Base-by-base conservation (phyloP, 2,797 vertebrate genomes). In the Steatocranus sp. region DNA sequence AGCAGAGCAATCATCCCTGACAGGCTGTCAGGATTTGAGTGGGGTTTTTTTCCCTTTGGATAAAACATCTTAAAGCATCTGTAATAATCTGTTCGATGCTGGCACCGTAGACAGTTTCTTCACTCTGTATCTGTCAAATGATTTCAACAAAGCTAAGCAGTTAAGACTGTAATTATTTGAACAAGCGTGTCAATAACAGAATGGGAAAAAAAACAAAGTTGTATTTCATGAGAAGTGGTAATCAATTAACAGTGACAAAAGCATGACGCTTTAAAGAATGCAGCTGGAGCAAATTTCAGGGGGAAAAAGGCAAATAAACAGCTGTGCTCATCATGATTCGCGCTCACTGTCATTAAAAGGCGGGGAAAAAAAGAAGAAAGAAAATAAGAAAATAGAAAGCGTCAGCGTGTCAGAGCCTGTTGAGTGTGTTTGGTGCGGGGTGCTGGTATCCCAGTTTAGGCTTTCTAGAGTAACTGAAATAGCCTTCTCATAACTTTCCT, bases 401-500 rank as follows among this genome's bases (percentile, higher is more conserved):
- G 34, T 54, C 54, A 61, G 27, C 56, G 50, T 20, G 80, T 43
- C n/a, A 56, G 50, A 66, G 76, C 75, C 36, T 80, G 48, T 20
- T 17, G 27, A 20, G 61, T 11, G 70, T 61, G 56, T 61, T 11
- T 61, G 56, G 32, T 61, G 32, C 6, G 1, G 11, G 41, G 78
- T 61, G 75, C 27, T 61, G 11, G 27, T 68, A 43, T 50, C 63
- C 66, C 63, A 15, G 75, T 90, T 92, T 83, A 34, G 80, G 61
- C 76, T 70, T 76, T 49, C 53, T 8, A 8, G 56, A 82, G 80
- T 66, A 81, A 93, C 86, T 85, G 82, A 90, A 94, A 92, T 82
- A 74, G 81, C 87, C 80, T 88, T 58, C 87, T 90, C 88, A 82
- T 92, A 86, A 93, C 76, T 90, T 89, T 88, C 86, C 80, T 46